Conservation (phyloP, 2,888 invertebrate genomes). For the Galerucella nymphaeae region DNA sequence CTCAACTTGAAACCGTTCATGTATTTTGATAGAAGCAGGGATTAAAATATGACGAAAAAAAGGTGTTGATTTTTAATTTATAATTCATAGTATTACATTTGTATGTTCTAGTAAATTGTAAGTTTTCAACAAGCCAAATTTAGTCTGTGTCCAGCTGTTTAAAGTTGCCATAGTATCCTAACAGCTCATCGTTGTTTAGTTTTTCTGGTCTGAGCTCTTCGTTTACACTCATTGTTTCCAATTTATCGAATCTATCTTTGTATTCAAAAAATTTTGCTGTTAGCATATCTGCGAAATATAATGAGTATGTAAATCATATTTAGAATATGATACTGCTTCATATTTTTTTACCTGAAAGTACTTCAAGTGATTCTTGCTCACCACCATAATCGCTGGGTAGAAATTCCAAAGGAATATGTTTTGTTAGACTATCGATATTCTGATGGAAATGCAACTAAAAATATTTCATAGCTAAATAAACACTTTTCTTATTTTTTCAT, state of each 20-base stretch:
- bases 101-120: no score
- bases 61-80: no score
- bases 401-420: slow-evolving; percentile 2
- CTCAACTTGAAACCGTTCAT: background rate
- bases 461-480: background rate
- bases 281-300: background rate
- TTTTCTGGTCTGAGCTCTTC: background rate
- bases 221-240: slow-evolving; percentile 1
- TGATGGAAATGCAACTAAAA: background rate
- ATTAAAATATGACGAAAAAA: no score
- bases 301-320: no score
- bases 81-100: no score
- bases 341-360: background rate
- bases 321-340: background rate
- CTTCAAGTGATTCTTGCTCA: background rate
- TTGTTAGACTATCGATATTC: background rate
- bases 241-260: slow-evolving; percentile 1
- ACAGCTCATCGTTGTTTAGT: background rate
- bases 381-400: background rate
- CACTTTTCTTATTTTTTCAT: background rate
- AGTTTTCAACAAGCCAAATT: no score
- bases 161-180: slow-evolving; percentile 9
- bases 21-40: background rate
- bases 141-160: background rate
- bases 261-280: background rate